Conservation (phyloP, 2,797 vertebrate genomes). For the Synaphobranchus kaupii region DNA sequence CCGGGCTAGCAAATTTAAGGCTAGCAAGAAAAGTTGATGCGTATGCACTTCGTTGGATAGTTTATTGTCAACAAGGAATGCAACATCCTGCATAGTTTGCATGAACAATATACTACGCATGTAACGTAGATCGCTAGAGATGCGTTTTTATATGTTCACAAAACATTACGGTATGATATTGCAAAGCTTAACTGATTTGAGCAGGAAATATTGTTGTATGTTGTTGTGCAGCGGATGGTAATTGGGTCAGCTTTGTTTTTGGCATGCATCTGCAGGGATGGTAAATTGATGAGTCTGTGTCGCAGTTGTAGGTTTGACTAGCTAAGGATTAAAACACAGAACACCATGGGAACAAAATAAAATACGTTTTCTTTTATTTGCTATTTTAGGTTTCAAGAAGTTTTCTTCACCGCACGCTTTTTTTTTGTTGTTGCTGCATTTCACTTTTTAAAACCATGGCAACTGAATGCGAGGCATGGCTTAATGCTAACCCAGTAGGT, state of each 20-base stretch:
- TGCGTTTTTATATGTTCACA: not conserved
- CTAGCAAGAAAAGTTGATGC: conserved; percentile 23
- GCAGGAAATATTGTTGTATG: conserved; percentile 40
- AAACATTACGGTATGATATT: not conserved
- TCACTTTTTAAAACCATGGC: conserved; percentile 67
- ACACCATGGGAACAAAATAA: not conserved
- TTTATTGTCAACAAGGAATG: not conserved
- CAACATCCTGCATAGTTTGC: not conserved
- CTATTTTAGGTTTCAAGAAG: conserved; percentile 46
- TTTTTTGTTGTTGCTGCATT: conserved; percentile 39
- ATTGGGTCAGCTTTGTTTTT: conserved; percentile 13
- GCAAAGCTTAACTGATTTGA: not conserved
- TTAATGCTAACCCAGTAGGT: conserved; percentile 81
- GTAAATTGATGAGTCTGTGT: conserved; percentile 17
- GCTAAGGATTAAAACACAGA: not conserved
- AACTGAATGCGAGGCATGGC: conserved; percentile 78
- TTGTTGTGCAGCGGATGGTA: conserved; percentile 7
- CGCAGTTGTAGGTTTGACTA: not conserved
- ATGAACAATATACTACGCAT: not conserved
- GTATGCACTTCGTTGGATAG: not conserved
- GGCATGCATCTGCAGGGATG: conserved; percentile 17
- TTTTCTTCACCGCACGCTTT: conserved; percentile 32
- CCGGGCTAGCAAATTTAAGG: conserved; percentile 1
- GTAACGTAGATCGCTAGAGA: not conserved
- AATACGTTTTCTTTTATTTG: not conserved